Percentiles rank a stretch among this genome's conserved stretches.
Evolutionary conservation across 2,113 vertebrate species (phyloP).

Genomic region (Anoplopoma fimbria): DNA sequence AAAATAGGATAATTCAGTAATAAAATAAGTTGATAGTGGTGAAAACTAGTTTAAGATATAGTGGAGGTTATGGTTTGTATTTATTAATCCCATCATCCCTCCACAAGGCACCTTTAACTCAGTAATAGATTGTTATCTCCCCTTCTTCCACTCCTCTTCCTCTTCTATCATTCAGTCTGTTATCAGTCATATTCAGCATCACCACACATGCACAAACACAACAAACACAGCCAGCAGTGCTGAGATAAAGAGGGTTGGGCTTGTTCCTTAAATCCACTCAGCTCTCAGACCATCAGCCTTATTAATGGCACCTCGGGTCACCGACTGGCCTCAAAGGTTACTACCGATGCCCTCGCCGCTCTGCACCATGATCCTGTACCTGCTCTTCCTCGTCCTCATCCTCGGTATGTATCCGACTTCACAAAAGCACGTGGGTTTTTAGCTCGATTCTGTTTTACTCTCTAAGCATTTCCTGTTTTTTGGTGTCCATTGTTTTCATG

Average conservation of each 20-base stretch:
- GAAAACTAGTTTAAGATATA: too few species aligned
- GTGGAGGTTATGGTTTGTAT: too few species aligned
- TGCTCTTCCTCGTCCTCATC: constrained; percentile 40
- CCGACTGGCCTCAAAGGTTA: neutral
- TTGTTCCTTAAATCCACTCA: constrained; percentile 18
- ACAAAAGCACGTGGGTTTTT: neutral
- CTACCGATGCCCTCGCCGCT: neutral
- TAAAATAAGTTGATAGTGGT: too few species aligned
- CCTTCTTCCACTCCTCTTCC: too few species aligned
- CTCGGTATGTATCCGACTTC: constrained; percentile 38
- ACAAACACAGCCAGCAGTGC: neutral
- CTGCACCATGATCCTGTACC: constrained; percentile 53
- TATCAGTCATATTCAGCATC: neutral
- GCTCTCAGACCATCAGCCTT: constrained; percentile 1
- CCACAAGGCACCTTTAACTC: too few species aligned
- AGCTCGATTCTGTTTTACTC: neutral
- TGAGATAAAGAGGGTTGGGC: constrained; percentile 62
- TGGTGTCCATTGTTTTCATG: constrained; percentile 7
- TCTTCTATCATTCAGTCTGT: neutral
- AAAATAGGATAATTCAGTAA: too few species aligned
- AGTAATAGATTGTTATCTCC: neutral
- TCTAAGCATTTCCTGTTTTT: constrained; percentile 52
- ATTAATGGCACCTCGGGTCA: constrained; percentile 15
- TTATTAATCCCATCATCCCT: neutral
- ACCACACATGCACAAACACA: neutral